A percentile compares a stretch with the other conserved stretches of the same genome.
These are phyloP conservation scores for Danio kyathit DNA, from an alignment of 2,797 vertebrate species.

Conservation along the genomic window DNA sequence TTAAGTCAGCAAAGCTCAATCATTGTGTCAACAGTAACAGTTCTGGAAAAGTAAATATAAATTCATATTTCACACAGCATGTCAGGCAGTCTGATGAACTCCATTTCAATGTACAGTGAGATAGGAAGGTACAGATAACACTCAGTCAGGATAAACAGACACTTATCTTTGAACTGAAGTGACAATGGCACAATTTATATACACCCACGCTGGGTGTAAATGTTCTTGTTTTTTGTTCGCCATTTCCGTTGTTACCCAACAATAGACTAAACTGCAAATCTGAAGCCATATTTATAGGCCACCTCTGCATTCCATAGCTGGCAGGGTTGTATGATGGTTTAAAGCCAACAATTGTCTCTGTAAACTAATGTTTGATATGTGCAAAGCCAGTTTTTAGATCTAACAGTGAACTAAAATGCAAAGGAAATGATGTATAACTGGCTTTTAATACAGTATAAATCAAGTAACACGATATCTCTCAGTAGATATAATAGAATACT, in stretches of 20 bases:
- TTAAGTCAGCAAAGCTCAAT: too few relatives aligned
- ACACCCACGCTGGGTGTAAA: conserved; percentile 41
- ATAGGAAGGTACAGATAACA: background rate
- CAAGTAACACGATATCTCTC: background rate
- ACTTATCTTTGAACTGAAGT: background rate
- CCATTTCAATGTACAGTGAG: background rate
- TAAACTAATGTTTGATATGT: background rate
- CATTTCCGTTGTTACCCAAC: conserved; percentile 31
- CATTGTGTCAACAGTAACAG: background rate
- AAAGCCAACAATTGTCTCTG: background rate
- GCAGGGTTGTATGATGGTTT: conserved; percentile 14
- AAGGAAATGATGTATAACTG: background rate
- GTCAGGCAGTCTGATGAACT: background rate
- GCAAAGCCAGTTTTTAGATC: background rate
- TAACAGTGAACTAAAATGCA: background rate
- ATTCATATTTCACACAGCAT: background rate
- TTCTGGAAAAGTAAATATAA: background rate
- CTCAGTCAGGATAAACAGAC: background rate
- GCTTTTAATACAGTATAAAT: background rate
- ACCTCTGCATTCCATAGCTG: conserved; percentile 16
- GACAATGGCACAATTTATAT: conserved; percentile 22
- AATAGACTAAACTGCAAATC: conserved; percentile 30
- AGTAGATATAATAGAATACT: background rate
- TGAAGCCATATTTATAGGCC: conserved; percentile 20
- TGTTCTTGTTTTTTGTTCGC: background rate